Base-by-base conservation (phyloP, 2,888 invertebrate genomes). In the Himalopsyche tibetana region DNA sequence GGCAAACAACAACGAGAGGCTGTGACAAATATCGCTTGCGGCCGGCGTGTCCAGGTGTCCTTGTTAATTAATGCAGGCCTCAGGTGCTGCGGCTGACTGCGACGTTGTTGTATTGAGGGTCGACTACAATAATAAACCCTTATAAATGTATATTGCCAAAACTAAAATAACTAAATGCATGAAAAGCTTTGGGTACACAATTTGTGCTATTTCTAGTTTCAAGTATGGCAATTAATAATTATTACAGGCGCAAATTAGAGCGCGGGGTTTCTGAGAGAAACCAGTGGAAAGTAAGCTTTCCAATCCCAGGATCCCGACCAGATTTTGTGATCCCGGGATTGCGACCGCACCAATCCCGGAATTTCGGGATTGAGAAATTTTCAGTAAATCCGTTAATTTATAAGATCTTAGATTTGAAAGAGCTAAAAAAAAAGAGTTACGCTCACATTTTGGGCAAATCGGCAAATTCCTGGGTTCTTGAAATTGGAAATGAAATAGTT, bases 41-140 rank as follows among this genome's bases (percentile, higher is more conserved):
- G 80, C 40, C 36, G 80, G 40, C 80, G 80, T 38, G 80, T 80
- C 80, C 80, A 80, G 80, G 80, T 80, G 80, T 9, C 40, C 38
- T 36, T 36, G 80, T 80, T 80, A 80, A 80, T 80, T 80, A 80
- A 80, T 80, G 80, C 80, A 38, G 80, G 42, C 40, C 38, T 42
- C 80, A 80, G 80, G 80, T 80, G 80, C 42, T 74, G 80, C n/a
- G 80, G 80, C 42, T 63, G 63, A n/a, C 63, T 63, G 63, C 63
- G 63, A 63, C 63, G 19, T 28, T 63, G 63, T 63, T 63, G 63
- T 63, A 63, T 63, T 11, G 63, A 63, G 63, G 63, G 63, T 63
- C 19, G 19, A 63, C 63, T 63, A 63, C 63, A 63, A 63, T 63
- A 63, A 63, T 63, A 63, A 63, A 63, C 63, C 63, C 63, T 19